phyloP scores from a whole-genome alignment of 2,888 invertebrate genomes.

The Synanthedon tipuliformis region DNA sequence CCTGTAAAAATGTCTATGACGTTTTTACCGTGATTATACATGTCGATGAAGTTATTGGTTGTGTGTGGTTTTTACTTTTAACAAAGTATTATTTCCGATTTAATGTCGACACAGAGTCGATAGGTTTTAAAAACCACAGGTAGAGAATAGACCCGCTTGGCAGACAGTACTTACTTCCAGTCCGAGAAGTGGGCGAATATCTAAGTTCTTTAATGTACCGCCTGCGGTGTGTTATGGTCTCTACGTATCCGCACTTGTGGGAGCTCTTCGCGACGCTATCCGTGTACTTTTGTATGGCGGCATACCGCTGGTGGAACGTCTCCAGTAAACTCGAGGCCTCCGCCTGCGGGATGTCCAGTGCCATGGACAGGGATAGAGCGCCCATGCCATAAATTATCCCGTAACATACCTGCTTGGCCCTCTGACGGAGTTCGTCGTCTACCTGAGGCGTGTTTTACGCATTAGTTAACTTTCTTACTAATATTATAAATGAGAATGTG shows the following conservation, averaged over 20 bases:
- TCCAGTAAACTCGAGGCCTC: slow-evolving; percentile 85
- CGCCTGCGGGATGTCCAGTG: slow-evolving; percentile 80
- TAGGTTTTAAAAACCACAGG: no score
- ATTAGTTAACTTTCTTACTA: no score
- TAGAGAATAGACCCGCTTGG: no score
- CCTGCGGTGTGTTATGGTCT: slow-evolving; percentile 83
- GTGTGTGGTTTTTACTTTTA: no score
- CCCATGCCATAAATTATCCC: slow-evolving; percentile 99
- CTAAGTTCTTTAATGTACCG: slow-evolving; percentile 72
- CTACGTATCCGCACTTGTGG: slow-evolving; percentile 79
- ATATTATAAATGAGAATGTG: no score
- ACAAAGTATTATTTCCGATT: no score
- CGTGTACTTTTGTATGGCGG: slow-evolving; percentile 74
- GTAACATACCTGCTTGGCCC: slow-evolving; percentile 93
- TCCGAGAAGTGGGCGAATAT: no score
- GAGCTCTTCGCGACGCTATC: slow-evolving; percentile 72
- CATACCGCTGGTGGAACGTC: slow-evolving; percentile 83
- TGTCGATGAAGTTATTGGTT: no score
- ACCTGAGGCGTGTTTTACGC: slow-evolving; percentile 57
- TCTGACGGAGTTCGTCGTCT: slow-evolving; percentile 81
- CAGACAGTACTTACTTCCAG: no score
- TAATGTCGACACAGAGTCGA: no score
- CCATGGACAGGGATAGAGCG: slow-evolving; percentile 80
- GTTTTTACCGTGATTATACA: no score
- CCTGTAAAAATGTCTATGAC: no score